Conservation (phyloP, 2,888 invertebrate species). For the Acanthoscelides obtectus region DNA sequence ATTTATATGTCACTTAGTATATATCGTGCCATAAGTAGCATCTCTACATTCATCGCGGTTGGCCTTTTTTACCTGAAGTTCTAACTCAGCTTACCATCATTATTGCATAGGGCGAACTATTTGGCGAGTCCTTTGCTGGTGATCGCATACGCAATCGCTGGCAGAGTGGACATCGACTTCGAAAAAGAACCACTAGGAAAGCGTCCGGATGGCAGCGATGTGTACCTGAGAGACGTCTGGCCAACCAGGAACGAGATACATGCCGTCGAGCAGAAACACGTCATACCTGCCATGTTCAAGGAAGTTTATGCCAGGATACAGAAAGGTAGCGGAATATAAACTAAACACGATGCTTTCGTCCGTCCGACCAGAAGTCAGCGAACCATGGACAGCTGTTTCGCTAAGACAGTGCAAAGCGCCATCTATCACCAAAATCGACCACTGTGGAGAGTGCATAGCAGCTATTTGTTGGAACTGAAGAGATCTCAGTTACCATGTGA, state of each 20-base stretch:
- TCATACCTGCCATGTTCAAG: slow-evolving; percentile 95
- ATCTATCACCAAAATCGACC: too few species aligned
- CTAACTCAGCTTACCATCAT: neutral
- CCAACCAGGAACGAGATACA: slow-evolving; percentile 89
- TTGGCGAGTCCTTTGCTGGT: slow-evolving; percentile 95
- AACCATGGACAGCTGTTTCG: too few species aligned
- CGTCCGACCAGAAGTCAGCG: too few species aligned
- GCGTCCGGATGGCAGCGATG: slow-evolving; percentile 63
- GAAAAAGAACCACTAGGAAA: slow-evolving; percentile 73
- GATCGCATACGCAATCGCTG: slow-evolving; percentile 96
- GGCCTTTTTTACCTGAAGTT: too few species aligned
- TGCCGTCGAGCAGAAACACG: slow-evolving; percentile 77
- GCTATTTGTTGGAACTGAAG: too few species aligned
- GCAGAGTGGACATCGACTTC: slow-evolving; percentile 92
- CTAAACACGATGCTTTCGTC: too few species aligned
- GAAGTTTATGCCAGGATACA: slow-evolving; percentile 85
- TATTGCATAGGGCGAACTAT: slow-evolving; percentile 76
- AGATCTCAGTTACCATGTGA: too few species aligned
- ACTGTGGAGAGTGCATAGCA: too few species aligned
- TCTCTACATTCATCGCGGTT: too few species aligned
- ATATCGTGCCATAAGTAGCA: too few species aligned
- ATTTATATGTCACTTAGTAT: too few species aligned
- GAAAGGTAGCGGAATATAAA: slow-evolving; percentile 51
- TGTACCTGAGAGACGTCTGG: slow-evolving; percentile 95
- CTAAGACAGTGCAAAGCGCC: too few species aligned